These are phyloP conservation scores for Proisotoma minuta DNA, from an alignment of 2,888 invertebrate species.

Conservation along the genomic window DNA sequence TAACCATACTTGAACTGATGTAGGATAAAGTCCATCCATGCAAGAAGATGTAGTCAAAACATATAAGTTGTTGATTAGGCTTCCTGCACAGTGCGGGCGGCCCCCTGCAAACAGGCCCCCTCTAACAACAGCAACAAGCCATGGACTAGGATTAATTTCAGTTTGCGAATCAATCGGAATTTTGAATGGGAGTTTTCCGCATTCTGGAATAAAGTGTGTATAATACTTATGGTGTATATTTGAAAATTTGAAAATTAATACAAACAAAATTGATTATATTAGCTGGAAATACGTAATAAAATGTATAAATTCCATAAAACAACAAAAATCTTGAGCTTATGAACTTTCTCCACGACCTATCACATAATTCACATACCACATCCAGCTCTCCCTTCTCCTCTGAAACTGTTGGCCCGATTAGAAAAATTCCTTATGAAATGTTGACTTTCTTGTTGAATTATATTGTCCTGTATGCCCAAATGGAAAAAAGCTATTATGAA, in stretches of 20 bases:
- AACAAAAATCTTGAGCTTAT: no score
- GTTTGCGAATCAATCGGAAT: constrained; percentile 30
- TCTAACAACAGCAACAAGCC: constrained; percentile 37
- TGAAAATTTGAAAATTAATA: no score
- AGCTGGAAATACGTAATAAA: no score
- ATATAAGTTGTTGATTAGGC: constrained; percentile 28
- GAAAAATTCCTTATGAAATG: no score
- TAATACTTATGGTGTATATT: no score
- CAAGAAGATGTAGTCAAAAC: constrained; percentile 28
- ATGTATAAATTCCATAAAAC: no score
- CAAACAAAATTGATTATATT: no score
- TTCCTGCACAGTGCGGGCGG: constrained; percentile 38
- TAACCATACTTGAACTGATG: constrained; percentile 35
- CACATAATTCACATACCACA: constrained; percentile 31
- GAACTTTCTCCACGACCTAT: no score
- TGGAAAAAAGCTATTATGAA: no score
- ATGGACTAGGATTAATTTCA: constrained; percentile 42
- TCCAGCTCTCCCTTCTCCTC: constrained; percentile 31
- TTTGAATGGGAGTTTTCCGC: constrained; percentile 40
- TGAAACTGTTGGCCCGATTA: constrained; percentile 9
- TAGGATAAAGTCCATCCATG: constrained; percentile 31
- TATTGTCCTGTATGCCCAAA: no score
- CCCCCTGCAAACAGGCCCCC: constrained; percentile 40
- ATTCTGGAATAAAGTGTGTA: constrained; percentile 28
- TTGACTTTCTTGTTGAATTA: no score